Conservation (phyloP, 2,113 vertebrate species). For the Heliornis fulica region DNA sequence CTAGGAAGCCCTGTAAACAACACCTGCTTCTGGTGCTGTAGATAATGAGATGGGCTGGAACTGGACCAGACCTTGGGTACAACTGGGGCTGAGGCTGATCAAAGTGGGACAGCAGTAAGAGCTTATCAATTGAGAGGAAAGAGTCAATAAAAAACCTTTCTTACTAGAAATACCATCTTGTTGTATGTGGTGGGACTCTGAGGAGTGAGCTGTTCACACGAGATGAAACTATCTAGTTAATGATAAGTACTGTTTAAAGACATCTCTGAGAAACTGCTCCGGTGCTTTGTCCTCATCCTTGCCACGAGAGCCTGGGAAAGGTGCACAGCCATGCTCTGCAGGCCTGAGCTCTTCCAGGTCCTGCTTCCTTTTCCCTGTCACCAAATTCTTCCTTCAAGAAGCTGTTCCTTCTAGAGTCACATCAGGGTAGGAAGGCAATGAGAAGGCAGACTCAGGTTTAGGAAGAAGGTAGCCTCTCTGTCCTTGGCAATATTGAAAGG, state of each 20-base stretch:
- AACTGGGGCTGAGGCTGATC: not conserved
- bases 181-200: not conserved
- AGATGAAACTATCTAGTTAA: constrained; percentile 2
- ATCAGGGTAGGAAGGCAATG: not conserved
- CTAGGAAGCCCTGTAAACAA: constrained; percentile 29
- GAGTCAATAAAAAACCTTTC: constrained; percentile 24
- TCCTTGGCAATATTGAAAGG: not conserved
- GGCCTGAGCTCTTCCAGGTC: not conserved
- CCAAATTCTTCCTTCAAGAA: not conserved
- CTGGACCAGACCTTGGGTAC: constrained; percentile 27
- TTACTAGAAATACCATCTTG: not conserved
- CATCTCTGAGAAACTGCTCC: not conserved
- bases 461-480: not conserved
- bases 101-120: not conserved
- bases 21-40: constrained; percentile 41
- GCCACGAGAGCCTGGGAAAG: not conserved
- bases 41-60: constrained; percentile 29
- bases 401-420: not conserved
- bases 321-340: not conserved
- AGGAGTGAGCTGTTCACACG: constrained; percentile 20
- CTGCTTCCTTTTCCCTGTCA: not conserved
- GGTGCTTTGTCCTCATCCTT: not conserved
- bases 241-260: not conserved
- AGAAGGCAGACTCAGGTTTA: not conserved
- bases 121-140: constrained; percentile 50